Conservation (phyloP, 2,888 invertebrate genomes). For the Belgica antarctica region DNA sequence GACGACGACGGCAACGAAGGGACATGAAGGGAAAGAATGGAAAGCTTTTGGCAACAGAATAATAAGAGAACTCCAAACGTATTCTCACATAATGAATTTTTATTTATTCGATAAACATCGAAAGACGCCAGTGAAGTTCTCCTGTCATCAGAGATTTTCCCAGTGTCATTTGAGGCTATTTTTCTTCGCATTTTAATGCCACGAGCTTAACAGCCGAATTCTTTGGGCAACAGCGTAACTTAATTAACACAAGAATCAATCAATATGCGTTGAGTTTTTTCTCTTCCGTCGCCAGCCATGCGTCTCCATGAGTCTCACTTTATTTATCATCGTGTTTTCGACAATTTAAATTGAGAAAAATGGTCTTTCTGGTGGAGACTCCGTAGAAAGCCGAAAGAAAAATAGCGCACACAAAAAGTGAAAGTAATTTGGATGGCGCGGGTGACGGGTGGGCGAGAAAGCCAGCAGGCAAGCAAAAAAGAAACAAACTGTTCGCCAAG, state of each 20-base stretch:
- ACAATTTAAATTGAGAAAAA: constrained; percentile 44
- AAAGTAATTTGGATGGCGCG: constrained; percentile 39
- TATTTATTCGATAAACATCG: constrained; percentile 23
- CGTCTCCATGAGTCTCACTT: constrained; percentile 30
- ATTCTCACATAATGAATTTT: constrained; percentile 36
- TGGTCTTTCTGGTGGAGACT: constrained; percentile 22
- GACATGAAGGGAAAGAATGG: too few relatives aligned
- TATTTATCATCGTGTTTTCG: constrained; percentile 29
- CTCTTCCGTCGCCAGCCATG: background rate
- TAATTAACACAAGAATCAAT: constrained; percentile 41
- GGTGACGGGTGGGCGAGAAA: background rate
- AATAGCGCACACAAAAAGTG: constrained; percentile 25
- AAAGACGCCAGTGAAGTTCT: constrained; percentile 18
- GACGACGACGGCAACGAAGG: constrained; percentile 1
- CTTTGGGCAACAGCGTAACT: constrained; percentile 4
- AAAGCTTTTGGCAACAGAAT: background rate
- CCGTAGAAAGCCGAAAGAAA: constrained; percentile 23
- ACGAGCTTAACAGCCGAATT: background rate
- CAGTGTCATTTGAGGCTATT: constrained; percentile 38
- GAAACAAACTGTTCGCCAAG: constrained; percentile 3
- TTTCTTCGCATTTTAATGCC: constrained; percentile 31
- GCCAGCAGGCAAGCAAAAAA: too few relatives aligned
- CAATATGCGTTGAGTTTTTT: constrained; percentile 5
- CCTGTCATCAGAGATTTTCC: constrained; percentile 39
- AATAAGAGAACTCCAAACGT: background rate